Evolutionary conservation across 2,113 vertebrate genomes (phyloP).

Genomic region (Dasypus novemcinctus): DNA sequence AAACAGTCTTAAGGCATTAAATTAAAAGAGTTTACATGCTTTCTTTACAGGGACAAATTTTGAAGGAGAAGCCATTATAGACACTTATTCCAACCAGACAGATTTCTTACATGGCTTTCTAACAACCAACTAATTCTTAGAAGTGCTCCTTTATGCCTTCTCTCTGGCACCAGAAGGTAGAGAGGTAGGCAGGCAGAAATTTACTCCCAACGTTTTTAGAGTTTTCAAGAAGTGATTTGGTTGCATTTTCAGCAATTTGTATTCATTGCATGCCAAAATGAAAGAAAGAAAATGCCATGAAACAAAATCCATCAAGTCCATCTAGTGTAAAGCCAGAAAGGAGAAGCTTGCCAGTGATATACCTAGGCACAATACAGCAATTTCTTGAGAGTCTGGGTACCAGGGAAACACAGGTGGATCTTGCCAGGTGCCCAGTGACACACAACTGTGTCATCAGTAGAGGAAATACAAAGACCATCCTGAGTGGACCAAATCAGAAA

Average conservation of each 20-base stretch:
- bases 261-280: background rate
- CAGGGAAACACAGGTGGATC: background rate
- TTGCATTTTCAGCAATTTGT: background rate
- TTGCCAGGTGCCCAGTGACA: background rate
- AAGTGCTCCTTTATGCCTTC: background rate
- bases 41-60: background rate
- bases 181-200: background rate
- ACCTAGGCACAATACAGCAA: background rate
- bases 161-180: background rate
- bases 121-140: background rate
- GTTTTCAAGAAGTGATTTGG: background rate
- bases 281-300: background rate
- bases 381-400: background rate
- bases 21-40: background rate
- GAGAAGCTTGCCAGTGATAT: no score
- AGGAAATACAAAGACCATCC: background rate
- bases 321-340: background rate
- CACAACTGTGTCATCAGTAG: rapidly evolving
- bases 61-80: background rate
- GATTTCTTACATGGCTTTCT: background rate
- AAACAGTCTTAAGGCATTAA: background rate
- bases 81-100: background rate
- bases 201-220: background rate
- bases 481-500: background rate
- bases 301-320: background rate